Conservation (phyloP, 2,797 vertebrate species). For the Carapus acus region DNA sequence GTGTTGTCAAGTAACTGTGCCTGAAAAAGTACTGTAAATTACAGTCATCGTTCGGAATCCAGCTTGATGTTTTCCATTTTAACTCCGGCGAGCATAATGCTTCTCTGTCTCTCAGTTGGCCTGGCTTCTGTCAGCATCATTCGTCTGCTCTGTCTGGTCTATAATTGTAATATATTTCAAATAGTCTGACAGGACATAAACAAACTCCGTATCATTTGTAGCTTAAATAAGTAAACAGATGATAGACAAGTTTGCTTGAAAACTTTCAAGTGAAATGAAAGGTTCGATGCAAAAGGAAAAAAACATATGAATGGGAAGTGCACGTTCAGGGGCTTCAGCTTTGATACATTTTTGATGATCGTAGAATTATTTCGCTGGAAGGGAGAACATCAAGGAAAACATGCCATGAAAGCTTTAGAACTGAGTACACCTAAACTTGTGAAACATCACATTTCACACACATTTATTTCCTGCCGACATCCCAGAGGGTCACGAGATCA, state of each 20-base stretch:
- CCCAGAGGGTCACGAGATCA: too few relatives aligned
- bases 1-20: slow-evolving; percentile 51
- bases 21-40: slow-evolving; percentile 61
- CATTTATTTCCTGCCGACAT: too few relatives aligned
- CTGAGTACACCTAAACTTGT: too few relatives aligned
- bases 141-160: slow-evolving; percentile 56
- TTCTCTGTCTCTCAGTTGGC: slow-evolving; percentile 56
- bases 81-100: slow-evolving; percentile 46
- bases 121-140: slow-evolving; percentile 52
- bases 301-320: too few relatives aligned
- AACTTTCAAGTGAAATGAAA: slow-evolving; percentile 17
- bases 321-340: too few relatives aligned
- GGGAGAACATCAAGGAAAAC: too few relatives aligned
- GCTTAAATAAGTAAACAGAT: slow-evolving; percentile 34
- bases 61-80: slow-evolving; percentile 61
- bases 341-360: too few relatives aligned
- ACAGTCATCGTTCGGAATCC: slow-evolving; percentile 56
- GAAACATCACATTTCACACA: too few relatives aligned
- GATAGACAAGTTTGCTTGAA: slow-evolving; percentile 12
- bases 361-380: too few relatives aligned
- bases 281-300: slow-evolving; percentile 5
- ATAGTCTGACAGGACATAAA: slow-evolving; percentile 52
- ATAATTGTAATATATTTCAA: slow-evolving; percentile 60
- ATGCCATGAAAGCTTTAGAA: too few relatives aligned
- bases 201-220: slow-evolving; percentile 41